Evolutionary conservation across 2,113 vertebrate genomes (phyloP).

Genomic region (Hemicordylus capensis): DNA sequence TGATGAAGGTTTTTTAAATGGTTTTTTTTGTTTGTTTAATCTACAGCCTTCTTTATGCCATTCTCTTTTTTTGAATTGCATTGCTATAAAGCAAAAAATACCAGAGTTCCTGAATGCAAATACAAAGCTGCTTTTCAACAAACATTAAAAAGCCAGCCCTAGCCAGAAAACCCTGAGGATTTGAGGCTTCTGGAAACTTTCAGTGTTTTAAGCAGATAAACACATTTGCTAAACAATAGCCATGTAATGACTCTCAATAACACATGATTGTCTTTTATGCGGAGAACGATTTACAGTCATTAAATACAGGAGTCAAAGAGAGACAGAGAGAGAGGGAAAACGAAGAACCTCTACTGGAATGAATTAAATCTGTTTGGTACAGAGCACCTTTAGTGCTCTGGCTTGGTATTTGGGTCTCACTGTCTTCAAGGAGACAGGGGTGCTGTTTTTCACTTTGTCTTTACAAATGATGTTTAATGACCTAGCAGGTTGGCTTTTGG

Average conservation of each 20-base stretch:
- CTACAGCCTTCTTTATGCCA: background rate
- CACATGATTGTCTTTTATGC: slow-evolving; percentile 52
- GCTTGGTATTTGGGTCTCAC: slow-evolving; percentile 55
- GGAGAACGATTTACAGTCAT: slow-evolving; percentile 69
- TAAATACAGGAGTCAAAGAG: slow-evolving; percentile 58
- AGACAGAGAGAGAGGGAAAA: slow-evolving; percentile 65
- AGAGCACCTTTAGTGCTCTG: slow-evolving; percentile 57
- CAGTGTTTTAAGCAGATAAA: slow-evolving; percentile 55
- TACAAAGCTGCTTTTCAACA: background rate
- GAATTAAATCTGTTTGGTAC: slow-evolving; percentile 61
- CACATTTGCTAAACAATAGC: slow-evolving; percentile 36
- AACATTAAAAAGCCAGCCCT: background rate
- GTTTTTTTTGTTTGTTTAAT: background rate
- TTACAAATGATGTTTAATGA: slow-evolving; percentile 57
- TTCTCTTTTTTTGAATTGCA: background rate
- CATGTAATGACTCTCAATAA: slow-evolving; percentile 56
- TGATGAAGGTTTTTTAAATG: background rate
- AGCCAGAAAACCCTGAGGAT: slow-evolving; percentile 27
- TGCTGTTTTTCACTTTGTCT: slow-evolving; percentile 58
- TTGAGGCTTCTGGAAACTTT: slow-evolving; percentile 46
- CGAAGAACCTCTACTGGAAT: slow-evolving; percentile 58
- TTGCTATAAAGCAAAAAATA: background rate
- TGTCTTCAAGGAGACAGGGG: slow-evolving; percentile 61
- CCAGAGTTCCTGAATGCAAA: background rate
- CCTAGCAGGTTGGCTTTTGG: slow-evolving; percentile 46